Evolutionary conservation across 2,888 invertebrate species (phyloP), one percentile per base, ranked within the genome.

Genomic region (Epirrhoe tristata): DNA sequence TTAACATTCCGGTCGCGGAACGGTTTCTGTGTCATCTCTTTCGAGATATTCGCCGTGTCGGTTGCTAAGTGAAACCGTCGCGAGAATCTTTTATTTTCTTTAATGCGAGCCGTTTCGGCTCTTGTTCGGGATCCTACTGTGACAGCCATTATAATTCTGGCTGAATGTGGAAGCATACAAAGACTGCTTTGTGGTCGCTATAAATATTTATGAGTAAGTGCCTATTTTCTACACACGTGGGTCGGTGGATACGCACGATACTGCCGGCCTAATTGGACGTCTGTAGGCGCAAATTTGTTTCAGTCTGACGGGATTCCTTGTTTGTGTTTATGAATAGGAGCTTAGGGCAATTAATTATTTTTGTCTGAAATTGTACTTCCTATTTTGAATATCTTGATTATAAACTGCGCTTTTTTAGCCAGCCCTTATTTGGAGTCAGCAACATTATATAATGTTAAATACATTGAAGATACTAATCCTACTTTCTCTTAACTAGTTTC

Each of bases 401-500:
- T 71, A 7, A 10, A 16, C 64, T 53, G 66, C 57, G 60, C 43
- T 66, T 70, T 70, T 70, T 77, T 67, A 71, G 58, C 50, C 51
- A 64, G 53, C 63, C 62, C 69, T 70, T 62, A 59, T 63, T 52
- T 75, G 73, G 75, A 75, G 75, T 75, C 75, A 3, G 24, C 24
- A 76, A 75, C 77, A 80, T 90, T 89, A 88, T 87, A 86, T 89
- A 89, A 89, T 81, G 82, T 87, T 88, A 88, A 88, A 88, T 83
- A 79, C 81, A 83, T 76, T 80, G 83, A 86, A 88, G 86, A 89
- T 87, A 86, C 87, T 85, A 86, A 90, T 89, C 90, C 91, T 90
- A 93, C 91, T 93, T 93, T 93, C 92, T 91, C 93, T 89, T 88
- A 90, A 91, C 91, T 91, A 88, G 90, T 91, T 91, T 91, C 88